phyloP scores from a whole-genome alignment of 2,888 invertebrate species.

The Dryobota labecula region DNA sequence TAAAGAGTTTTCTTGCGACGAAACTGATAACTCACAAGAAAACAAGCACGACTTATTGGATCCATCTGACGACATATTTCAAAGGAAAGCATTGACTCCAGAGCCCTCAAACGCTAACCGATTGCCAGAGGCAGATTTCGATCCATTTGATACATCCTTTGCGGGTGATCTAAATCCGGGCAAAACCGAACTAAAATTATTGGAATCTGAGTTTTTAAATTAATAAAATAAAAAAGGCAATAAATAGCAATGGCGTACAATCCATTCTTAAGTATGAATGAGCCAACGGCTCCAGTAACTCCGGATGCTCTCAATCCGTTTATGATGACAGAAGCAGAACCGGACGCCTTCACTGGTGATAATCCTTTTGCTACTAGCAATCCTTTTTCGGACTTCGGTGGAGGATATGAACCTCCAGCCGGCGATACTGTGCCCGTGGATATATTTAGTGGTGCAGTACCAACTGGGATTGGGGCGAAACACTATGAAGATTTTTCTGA shows the following conservation, averaged over 20 bases:
- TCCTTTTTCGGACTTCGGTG: conserved; percentile 92
- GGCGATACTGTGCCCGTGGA: conserved; percentile 85
- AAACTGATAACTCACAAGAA: conserved; percentile 73
- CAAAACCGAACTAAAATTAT: conserved; percentile 93
- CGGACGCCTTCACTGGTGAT: conserved; percentile 80
- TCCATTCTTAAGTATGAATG: conserved; percentile 95
- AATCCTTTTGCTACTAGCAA: conserved; percentile 94
- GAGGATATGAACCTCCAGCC: conserved; percentile 80
- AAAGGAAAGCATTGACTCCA: conserved; percentile 94
- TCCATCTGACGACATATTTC: conserved; percentile 90
- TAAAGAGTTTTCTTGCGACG: conserved; percentile 92
- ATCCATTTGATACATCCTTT: conserved; percentile 96
- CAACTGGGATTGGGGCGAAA: conserved; percentile 79
- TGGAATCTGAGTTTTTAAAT: conserved; percentile 93
- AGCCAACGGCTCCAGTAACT: conserved; percentile 89
- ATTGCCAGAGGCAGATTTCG: conserved; percentile 87
- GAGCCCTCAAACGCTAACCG: conserved; percentile 83
- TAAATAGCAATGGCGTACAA: conserved; percentile 92
- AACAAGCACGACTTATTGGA: conserved; percentile 87
- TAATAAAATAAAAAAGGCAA: conserved; percentile 56
- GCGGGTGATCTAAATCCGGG: conserved; percentile 94
- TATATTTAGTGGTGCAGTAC: conserved; percentile 84
- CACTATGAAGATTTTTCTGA: conserved; percentile 76
- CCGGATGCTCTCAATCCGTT: conserved; percentile 92
- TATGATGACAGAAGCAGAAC: conserved; percentile 89